Evolutionary conservation across 1,140 invertebrate genomes (phyloP).

Genomic region (Microplitis demolitor): DNA sequence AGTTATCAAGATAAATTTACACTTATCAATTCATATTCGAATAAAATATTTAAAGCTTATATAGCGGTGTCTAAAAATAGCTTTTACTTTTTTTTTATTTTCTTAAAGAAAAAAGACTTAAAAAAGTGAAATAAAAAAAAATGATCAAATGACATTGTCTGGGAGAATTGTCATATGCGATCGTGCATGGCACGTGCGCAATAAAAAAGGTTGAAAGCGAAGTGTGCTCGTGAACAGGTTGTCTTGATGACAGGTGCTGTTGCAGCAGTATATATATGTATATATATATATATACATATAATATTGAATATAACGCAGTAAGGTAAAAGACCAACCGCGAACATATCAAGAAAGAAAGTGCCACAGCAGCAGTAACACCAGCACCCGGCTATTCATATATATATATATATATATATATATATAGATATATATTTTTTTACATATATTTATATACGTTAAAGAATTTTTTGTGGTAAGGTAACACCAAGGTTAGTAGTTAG

Average conservation of each 20-base stretch:
- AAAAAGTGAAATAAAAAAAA: conserved; percentile 4
- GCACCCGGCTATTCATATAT: neutral
- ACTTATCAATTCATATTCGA: no score
- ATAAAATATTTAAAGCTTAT: no score
- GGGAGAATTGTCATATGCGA: conserved; percentile 13
- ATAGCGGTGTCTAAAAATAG: no score
- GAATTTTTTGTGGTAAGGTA: neutral
- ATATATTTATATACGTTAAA: neutral
- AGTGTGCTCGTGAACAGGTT: conserved; percentile 18
- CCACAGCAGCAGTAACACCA: conserved; percentile 11
- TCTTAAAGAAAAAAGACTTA: no score
- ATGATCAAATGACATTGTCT: conserved; percentile 3
- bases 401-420: neutral
- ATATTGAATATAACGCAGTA: neutral
- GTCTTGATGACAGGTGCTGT: conserved; percentile 22
- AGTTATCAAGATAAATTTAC: no score
- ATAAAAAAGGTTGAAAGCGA: conserved; percentile 28
- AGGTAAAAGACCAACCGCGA: conserved; percentile 9
- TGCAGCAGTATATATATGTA: conserved; percentile 9
- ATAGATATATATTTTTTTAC: neutral
- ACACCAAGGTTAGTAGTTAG: no score
- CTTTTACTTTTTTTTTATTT: no score
- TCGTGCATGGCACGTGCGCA: conserved; percentile 25
- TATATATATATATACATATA: neutral
- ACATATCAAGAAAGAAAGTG: conserved; percentile 17